Evolutionary conservation across 2,797 vertebrate species (phyloP).

Genomic region (Notolabrus celidotus): DNA sequence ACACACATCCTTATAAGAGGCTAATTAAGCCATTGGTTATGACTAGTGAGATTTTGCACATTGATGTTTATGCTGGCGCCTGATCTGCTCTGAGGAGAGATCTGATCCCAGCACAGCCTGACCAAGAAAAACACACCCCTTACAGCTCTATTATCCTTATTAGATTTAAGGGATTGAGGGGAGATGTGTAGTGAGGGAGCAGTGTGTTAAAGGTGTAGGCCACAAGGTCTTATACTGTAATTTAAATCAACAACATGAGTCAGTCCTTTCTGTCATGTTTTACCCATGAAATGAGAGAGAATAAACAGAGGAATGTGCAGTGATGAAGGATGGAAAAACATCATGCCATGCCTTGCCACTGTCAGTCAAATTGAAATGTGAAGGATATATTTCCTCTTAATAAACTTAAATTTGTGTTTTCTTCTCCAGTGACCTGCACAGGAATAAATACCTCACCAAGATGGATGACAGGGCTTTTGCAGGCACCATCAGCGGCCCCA

Average conservation of each 20-base stretch:
- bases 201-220: constrained; percentile 68
- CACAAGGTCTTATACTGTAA: constrained; percentile 50
- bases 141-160: constrained; percentile 77
- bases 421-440: constrained; percentile 91
- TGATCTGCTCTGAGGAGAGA: constrained; percentile 54
- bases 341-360: constrained; percentile 19
- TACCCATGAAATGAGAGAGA: constrained; percentile 46
- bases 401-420: constrained; percentile 42
- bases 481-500: constrained; percentile 90
- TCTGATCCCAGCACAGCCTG: constrained; percentile 58
- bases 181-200: constrained; percentile 63
- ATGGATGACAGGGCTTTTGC: constrained; percentile 92
- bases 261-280: constrained; percentile 50
- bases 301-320: constrained; percentile 55
- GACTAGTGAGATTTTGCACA: constrained; percentile 68
- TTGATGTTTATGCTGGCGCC: constrained; percentile 75
- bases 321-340: constrained; percentile 53
- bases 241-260: constrained; percentile 65
- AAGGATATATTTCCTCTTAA: constrained; percentile 33
- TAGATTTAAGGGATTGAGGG: constrained; percentile 72
- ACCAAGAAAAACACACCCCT: constrained; percentile 78
- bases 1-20: constrained; percentile 58
- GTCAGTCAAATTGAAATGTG: constrained; percentile 49
- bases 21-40: constrained; percentile 69
- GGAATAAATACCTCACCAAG: constrained; percentile 89